Evolutionary conservation across 2,888 invertebrate species (phyloP).

Genomic region (Brenthis daphne): DNA sequence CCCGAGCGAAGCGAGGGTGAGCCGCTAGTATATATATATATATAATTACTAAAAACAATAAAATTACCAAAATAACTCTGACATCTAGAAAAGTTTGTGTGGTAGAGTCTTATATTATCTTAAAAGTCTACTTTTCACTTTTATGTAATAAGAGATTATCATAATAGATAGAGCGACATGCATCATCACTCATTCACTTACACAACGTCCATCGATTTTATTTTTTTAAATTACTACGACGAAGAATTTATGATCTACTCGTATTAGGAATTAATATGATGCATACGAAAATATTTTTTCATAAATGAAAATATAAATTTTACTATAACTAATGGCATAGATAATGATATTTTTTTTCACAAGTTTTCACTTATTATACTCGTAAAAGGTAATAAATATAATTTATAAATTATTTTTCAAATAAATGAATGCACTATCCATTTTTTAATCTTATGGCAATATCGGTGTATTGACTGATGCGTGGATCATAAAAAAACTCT

Average conservation of each 20-base stretch:
- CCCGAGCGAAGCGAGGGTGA: too few species aligned
- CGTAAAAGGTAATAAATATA: too few species aligned
- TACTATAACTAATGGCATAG: too few species aligned
- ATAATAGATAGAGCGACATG: constrained; percentile 23
- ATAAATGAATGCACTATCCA: too few species aligned
- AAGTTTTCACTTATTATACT: too few species aligned
- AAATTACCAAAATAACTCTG: neutral
- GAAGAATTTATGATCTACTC: too few species aligned
- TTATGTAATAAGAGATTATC: constrained; percentile 19
- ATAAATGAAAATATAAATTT: too few species aligned
- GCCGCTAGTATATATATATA: too few species aligned
- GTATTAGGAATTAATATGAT: neutral
- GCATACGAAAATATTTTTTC: neutral
- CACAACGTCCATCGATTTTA: constrained; percentile 13
- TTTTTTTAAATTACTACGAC: constrained; percentile 14
- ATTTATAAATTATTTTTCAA: too few species aligned
- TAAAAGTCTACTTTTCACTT: constrained; percentile 9
- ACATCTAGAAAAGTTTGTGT: neutral
- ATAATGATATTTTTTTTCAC: too few species aligned
- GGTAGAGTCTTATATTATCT: neutral
- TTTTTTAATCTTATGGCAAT: neutral
- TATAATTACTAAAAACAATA: neutral
- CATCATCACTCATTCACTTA: constrained; percentile 7
- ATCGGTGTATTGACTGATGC: neutral
- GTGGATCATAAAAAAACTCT: neutral